Conservation (phyloP, 2,113 vertebrate species). For the Callocephalon fimbriatum region DNA sequence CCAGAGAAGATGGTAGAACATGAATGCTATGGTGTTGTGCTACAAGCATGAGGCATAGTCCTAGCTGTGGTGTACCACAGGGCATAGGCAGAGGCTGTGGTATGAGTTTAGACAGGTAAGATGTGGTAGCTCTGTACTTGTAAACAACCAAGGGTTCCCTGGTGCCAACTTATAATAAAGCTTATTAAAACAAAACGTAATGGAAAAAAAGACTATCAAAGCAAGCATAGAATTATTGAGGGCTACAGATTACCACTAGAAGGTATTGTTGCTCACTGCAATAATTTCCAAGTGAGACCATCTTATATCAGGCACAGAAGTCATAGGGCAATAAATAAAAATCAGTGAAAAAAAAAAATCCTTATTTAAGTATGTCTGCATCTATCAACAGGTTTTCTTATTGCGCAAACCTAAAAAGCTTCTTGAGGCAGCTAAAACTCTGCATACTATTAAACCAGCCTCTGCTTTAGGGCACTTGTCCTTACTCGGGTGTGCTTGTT, state of each 20-base stretch:
- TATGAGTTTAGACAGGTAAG: neutral
- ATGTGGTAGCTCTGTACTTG: neutral
- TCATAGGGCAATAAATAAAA: neutral
- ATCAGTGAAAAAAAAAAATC: neutral
- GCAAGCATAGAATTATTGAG: neutral
- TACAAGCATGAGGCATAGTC: rapidly evolving
- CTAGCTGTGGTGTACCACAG: neutral
- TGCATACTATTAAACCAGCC: neutral
- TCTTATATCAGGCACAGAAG: neutral
- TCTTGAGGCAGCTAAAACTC: neutral
- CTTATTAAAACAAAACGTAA: neutral
- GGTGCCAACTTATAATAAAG: neutral
- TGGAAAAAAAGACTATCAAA: neutral
- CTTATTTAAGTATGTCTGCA: neutral
- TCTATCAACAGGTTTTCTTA: neutral
- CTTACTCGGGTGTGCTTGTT: neutral
- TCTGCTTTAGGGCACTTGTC: neutral
- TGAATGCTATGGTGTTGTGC: rapidly evolving
- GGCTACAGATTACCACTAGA: neutral
- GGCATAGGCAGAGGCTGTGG: neutral
- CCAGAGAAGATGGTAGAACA: too few species aligned
- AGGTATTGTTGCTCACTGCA: neutral
- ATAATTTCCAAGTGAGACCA: neutral
- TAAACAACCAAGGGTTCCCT: neutral
- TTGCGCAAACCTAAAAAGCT: neutral